Evolutionary conservation across 2,797 vertebrate species (phyloP).

Genomic region (Oreonectes daqikongensis): DNA sequence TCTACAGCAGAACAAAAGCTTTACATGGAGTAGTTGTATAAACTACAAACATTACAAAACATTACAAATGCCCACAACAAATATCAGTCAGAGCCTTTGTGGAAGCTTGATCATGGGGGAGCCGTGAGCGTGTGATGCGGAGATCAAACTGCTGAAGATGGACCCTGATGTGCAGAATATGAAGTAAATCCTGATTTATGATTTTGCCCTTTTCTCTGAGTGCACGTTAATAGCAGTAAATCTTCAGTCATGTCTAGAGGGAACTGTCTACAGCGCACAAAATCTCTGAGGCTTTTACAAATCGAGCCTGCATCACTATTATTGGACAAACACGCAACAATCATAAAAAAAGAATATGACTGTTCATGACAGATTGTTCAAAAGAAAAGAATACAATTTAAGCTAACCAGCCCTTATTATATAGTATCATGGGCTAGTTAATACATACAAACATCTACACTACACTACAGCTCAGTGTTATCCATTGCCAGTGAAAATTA

Average conservation of each 20-base stretch:
- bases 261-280: constrained; percentile 59
- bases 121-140: neutral
- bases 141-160: constrained; percentile 42
- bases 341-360: constrained; percentile 47
- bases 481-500: too few species aligned
- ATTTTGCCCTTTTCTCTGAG: constrained; percentile 58
- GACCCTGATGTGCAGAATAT: constrained; percentile 39
- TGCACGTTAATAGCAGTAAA: constrained; percentile 49
- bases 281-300: constrained; percentile 55
- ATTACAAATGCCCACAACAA: constrained; percentile 8
- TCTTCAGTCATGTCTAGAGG: constrained; percentile 48
- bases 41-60: neutral
- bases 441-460: too few species aligned
- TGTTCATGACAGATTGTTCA: constrained; percentile 29
- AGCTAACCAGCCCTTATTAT: too few species aligned
- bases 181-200: constrained; percentile 64
- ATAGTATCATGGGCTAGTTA: too few species aligned
- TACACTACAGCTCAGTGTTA: too few species aligned
- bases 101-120: constrained; percentile 9
- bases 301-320: constrained; percentile 10
- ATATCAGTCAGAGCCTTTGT: neutral
- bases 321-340: constrained; percentile 34
- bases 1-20: neutral
- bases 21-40: neutral
- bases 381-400: too few species aligned